Evolutionary conservation across 1,140 invertebrate genomes (phyloP), one percentile per base, ranked within the genome.

Genomic region (Schlechtendalia chinensis): DNA sequence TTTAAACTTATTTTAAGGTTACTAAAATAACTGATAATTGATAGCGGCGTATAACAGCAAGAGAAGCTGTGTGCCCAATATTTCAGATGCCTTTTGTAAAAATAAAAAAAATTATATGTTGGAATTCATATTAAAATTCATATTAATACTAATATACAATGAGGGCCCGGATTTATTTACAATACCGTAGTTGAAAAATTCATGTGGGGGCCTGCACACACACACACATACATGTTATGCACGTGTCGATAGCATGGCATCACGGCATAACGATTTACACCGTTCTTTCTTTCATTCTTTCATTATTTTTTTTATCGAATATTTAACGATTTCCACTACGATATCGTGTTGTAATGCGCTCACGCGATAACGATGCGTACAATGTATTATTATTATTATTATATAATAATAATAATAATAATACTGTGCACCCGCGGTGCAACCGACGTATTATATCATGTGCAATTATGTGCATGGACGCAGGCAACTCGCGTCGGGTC

Each of bases 351-450:
- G 19, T 72, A 72, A 50, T 72, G 50, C 65, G 45, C 32, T 67
- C 65, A 39, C 39, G 32, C 65, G 65, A 67, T 67, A 67, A 67
- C 65, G n/a, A 47, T 47, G 65, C 22, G 16, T 39, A 39, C 32
- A 39, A 8, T n/a, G n/a, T 67, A 39, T 65, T 67, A 67, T 65
- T n/a, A 45, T 65, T n/a, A n/a, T n/a, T n/a, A n/a, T n/a, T n/a
- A n/a, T n/a, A n/a, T n/a, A n/a, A n/a, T n/a, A n/a, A n/a, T n/a
- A n/a, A n/a, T n/a, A n/a, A 39, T 39, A 39, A 39, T 39, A 39
- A 3, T 39, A 39, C 8, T 4, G 8, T 39, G 8, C 8, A 39
- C 32, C 3, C 32, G 22, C n/a, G n/a, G 32, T 67, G 65, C 32
- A 67, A 17, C 47, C 24, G 47, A 53, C 54, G 53, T 22, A 50